Conservation (phyloP, 2,113 vertebrate species). For the Saimiri boliviensis region DNA sequence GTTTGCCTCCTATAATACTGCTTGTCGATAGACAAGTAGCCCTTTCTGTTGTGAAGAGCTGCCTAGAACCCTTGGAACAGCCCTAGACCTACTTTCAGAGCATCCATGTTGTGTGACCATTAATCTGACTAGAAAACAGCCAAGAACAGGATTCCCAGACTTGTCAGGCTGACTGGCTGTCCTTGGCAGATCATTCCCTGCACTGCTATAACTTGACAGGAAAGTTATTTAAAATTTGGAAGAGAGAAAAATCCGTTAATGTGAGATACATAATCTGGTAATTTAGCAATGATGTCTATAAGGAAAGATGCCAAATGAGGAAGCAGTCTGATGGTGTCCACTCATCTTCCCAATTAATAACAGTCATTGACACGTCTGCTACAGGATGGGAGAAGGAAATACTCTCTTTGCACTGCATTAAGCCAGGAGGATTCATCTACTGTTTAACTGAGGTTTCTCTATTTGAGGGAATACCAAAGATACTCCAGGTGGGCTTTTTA, state of each 20-base stretch:
- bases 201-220: slow-evolving; percentile 77
- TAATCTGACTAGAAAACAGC: slow-evolving; percentile 69
- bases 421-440: slow-evolving; percentile 80
- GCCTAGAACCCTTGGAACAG: slow-evolving; percentile 54
- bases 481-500: slow-evolving; percentile 75
- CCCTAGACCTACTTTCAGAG: slow-evolving; percentile 47
- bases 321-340: slow-evolving; percentile 86
- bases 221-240: slow-evolving; percentile 90
- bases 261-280: slow-evolving; percentile 87
- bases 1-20: background rate
- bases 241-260: slow-evolving; percentile 84
- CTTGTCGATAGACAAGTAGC: slow-evolving; percentile 62
- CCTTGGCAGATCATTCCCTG: slow-evolving; percentile 78
- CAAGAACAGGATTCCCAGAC: slow-evolving; percentile 68
- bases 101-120: slow-evolving; percentile 61
- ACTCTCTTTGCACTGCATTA: slow-evolving; percentile 83
- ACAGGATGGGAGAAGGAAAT: slow-evolving; percentile 86
- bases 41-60: slow-evolving; percentile 53
- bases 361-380: slow-evolving; percentile 76
- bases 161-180: slow-evolving; percentile 76
- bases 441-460: slow-evolving; percentile 81
- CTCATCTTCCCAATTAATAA: slow-evolving; percentile 87
- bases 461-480: slow-evolving; percentile 84
- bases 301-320: slow-evolving; percentile 86
- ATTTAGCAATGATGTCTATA: slow-evolving; percentile 86